phyloP scores from a whole-genome alignment of 2,888 invertebrate species.

The Eubasilissa splendida region DNA sequence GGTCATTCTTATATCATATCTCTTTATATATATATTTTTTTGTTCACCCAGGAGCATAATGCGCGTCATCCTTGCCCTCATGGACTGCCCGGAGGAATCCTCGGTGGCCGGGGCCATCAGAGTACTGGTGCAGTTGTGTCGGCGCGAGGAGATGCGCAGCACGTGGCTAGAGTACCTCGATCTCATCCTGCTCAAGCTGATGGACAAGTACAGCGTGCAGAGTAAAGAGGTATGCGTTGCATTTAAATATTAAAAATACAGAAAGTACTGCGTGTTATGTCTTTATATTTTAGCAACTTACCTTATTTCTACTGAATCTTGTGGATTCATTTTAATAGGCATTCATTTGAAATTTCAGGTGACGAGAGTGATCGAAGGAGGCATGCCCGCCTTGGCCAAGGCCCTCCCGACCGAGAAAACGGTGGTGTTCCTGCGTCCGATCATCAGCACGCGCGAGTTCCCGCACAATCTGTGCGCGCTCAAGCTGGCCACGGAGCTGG shows the following conservation, averaged over 20 bases:
- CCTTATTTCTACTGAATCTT: no score
- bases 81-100: conserved; percentile 75
- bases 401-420: conserved; percentile 87
- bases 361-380: conserved; percentile 88
- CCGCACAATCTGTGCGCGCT: conserved; percentile 93
- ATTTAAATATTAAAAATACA: no score
- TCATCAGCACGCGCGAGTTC: conserved; percentile 89
- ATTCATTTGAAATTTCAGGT: conserved; percentile 69
- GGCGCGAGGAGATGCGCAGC: conserved; percentile 81
- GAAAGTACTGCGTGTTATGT: no score
- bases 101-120: conserved; percentile 85
- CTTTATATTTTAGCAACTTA: no score
- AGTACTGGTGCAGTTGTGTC: conserved; percentile 88
- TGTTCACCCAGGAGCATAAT: conserved; percentile 75
- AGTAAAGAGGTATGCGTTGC: conserved; percentile 73
- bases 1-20: no score
- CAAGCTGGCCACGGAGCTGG: conserved; percentile 90
- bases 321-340: no score
- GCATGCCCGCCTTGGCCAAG: conserved; percentile 81
- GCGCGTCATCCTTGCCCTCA: conserved; percentile 83
- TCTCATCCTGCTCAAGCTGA: conserved; percentile 89
- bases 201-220: conserved; percentile 85
- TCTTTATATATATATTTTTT: background rate
- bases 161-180: conserved; percentile 93
- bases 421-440: conserved; percentile 82